Conservation (phyloP, 1,140 invertebrate species). For the Hetaerina americana region DNA sequence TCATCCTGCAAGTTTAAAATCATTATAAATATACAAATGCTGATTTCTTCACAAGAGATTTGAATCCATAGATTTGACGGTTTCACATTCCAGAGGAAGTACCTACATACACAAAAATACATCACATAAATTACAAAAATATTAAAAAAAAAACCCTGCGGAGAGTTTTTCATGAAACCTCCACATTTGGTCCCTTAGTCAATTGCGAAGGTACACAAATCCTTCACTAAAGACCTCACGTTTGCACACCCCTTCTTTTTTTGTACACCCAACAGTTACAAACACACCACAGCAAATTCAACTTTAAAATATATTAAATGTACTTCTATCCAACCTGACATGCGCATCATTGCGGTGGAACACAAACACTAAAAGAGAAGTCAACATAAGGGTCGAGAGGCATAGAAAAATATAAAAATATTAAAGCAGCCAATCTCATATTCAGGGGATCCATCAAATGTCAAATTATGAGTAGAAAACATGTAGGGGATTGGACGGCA, state of each 20-base stretch:
- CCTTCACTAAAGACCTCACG: too few relatives aligned
- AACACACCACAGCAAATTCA: not conserved
- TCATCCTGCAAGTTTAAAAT: not conserved
- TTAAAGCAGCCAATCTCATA: not conserved
- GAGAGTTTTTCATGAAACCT: not conserved
- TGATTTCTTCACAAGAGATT: not conserved
- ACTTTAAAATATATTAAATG: not conserved
- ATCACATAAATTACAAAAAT: conserved; percentile 1
- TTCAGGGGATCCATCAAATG: not conserved
- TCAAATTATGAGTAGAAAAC: not conserved
- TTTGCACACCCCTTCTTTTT: not conserved
- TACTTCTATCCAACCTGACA: not conserved
- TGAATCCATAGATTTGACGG: not conserved
- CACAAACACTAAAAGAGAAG: too few relatives aligned
- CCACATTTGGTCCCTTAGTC: not conserved
- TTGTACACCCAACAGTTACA: not conserved
- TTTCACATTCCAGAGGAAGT: not conserved
- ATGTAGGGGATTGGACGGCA: not conserved
- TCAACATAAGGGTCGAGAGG: too few relatives aligned
- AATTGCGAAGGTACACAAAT: not conserved
- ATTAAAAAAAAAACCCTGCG: not conserved
- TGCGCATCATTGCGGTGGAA: too few relatives aligned
- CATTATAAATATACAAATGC: conserved; percentile 1
- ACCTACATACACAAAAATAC: not conserved
- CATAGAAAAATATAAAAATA: not conserved